Base-by-base conservation (phyloP, 2,113 vertebrate genomes). In the Actenoides hombroni region DNA sequence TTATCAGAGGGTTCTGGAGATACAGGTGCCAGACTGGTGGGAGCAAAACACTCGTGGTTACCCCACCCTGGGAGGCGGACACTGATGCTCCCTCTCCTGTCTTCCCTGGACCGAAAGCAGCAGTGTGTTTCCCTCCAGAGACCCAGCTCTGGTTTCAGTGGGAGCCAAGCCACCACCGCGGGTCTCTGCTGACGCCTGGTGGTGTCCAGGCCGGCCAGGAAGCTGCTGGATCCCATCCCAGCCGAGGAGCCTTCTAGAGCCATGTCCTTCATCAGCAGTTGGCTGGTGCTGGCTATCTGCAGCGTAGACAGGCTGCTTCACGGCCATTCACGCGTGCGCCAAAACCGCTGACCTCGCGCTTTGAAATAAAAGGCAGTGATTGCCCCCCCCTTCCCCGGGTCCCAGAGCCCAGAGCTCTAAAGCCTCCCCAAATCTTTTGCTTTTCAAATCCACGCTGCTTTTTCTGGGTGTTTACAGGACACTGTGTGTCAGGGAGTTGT, bases 131-230 rank as follows among this genome's bases (percentile, higher is more conserved):
- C 51, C 49, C 60, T 31, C 19, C 60, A 4, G 3, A 33, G 16
- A 29, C 35, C 35, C 28, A 16, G 51, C 82, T 59, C 54, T 2
- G 67, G 10, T 16, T 31, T 7, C 0, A 1, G 61, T 5, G 78
- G 61, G 39, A 61, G 37, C 2, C 11, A 6, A 19, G 68, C 70
- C 37, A 23, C 13, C 13, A 8, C 71, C 0, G 12, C 5, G 0
- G 53, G 88, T 29, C 94, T 96, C 82, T 96, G 90, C 93, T 96
- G 94, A 91, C 88, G 59, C 95, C 96, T 97, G 92, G 7, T 40
- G 95, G 94, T 91, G 79, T 19, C 60, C 2, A 3, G 88, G 35
- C 56, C 2, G 4, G 86, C 53, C 2, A 23, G 63, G 74, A 35
- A 39, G 54, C 8, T 4, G 8, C 76, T 94, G 95, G 94, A 67